These are phyloP conservation scores for Ciconia stormi DNA, from an alignment of 2,113 vertebrate genomes.

Conservation along the genomic window DNA sequence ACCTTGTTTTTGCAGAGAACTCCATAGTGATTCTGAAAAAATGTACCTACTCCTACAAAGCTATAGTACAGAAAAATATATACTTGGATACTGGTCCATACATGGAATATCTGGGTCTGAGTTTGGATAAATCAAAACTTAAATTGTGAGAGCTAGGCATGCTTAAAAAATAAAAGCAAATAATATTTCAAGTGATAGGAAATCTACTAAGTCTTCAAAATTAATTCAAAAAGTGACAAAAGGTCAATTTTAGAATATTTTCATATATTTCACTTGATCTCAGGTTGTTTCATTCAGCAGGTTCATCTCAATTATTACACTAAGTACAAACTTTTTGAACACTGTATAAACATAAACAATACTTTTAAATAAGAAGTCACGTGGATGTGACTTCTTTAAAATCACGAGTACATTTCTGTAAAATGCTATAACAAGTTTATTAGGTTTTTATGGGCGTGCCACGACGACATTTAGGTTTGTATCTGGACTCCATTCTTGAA, in stretches of 20 bases:
- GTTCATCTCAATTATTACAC: neutral
- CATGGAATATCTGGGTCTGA: neutral
- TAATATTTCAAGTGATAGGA: neutral
- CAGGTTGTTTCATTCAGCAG: neutral
- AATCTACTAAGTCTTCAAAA: neutral
- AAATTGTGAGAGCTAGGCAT: neutral
- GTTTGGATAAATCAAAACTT: neutral
- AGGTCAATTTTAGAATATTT: neutral
- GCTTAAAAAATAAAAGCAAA: neutral
- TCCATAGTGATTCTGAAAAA: neutral
- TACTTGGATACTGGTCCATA: neutral
- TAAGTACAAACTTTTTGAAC: neutral
- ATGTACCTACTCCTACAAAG: neutral
- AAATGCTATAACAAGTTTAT: neutral
- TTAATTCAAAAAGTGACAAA: neutral
- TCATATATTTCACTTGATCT: neutral
- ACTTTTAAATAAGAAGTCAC: neutral
- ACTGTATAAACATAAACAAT: neutral
- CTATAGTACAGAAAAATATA: neutral
- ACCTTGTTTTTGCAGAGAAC: neutral
- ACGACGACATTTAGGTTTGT: neutral
- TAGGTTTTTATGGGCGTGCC: neutral
- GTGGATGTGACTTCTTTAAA: neutral
- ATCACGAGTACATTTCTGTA: neutral
- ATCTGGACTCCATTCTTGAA: neutral